phyloP scores from a whole-genome alignment of 2,113 vertebrate species.

The Stomatorhinus ivindoensis region DNA sequence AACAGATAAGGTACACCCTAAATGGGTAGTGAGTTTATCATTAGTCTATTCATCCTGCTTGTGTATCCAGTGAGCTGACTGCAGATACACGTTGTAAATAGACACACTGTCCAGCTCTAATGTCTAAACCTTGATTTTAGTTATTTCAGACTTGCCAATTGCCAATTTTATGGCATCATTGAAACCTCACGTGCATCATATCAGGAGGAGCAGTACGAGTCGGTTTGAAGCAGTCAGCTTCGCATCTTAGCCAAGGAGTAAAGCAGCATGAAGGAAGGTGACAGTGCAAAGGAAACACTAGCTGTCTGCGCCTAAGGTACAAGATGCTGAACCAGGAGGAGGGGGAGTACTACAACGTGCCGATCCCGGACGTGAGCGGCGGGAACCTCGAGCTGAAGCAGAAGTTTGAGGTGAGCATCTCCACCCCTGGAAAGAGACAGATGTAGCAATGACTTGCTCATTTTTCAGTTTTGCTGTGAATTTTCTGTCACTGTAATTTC shows the following conservation, averaged over 20 bases:
- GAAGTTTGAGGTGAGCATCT: slow-evolving; percentile 89
- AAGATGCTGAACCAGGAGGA: slow-evolving; percentile 92
- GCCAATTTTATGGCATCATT: not conserved
- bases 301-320: slow-evolving; percentile 62
- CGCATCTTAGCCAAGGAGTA: not conserved
- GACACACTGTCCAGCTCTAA: not conserved
- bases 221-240: not conserved
- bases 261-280: not conserved
- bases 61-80: not conserved
- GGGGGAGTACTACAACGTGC: slow-evolving; percentile 94
- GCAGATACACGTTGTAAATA: not conserved
- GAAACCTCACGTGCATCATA: not conserved
- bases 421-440: not conserved
- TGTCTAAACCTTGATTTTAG: not conserved
- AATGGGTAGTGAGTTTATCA: not conserved
- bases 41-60: not conserved
- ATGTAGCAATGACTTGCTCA: not conserved
- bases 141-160: not conserved
- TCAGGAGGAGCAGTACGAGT: not conserved
- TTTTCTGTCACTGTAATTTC: not conserved
- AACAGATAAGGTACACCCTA: not conserved
- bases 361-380: slow-evolving; percentile 86
- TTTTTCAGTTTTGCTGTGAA: not conserved
- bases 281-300: not conserved
- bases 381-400: slow-evolving; percentile 82